These are phyloP conservation scores for Lycodopsis pacificus DNA, from an alignment of 2,797 vertebrate genomes.

Conservation along the genomic window DNA sequence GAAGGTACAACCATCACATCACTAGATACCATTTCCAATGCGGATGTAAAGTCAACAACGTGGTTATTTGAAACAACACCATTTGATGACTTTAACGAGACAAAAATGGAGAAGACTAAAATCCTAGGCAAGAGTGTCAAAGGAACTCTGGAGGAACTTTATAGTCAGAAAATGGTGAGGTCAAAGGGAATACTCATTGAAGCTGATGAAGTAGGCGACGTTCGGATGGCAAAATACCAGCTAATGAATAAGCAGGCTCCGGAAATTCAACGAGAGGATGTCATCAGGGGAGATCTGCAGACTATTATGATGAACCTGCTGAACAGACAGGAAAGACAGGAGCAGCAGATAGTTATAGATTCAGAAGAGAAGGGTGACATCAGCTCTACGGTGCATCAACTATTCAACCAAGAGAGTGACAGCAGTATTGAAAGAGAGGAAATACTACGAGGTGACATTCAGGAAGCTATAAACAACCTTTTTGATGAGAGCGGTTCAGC, in stretches of 20 bases:
- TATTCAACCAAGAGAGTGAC: slow-evolving; percentile 86
- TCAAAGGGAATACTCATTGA: slow-evolving; percentile 92
- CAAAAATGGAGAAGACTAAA: slow-evolving; percentile 85
- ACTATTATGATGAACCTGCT: slow-evolving; percentile 93
- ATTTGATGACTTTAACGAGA: slow-evolving; percentile 90
- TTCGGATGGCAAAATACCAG: slow-evolving; percentile 95
- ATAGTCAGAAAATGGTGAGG: slow-evolving; percentile 89
- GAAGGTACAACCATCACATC: slow-evolving; percentile 43
- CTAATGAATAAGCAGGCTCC: slow-evolving; percentile 91
- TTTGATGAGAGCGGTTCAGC: slow-evolving; percentile 78
- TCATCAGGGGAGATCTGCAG: slow-evolving; percentile 89
- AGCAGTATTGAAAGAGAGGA: slow-evolving; percentile 87
- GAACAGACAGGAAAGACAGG: slow-evolving; percentile 80
- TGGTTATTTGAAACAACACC: slow-evolving; percentile 97
- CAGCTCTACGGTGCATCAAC: slow-evolving; percentile 86
- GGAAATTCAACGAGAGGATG: slow-evolving; percentile 92
- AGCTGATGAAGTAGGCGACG: slow-evolving; percentile 92
- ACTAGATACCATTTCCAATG: slow-evolving; percentile 88
- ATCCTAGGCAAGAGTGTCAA: slow-evolving; percentile 92
- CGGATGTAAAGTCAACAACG: slow-evolving; percentile 91
- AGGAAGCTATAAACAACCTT: slow-evolving; percentile 89
- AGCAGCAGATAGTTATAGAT: slow-evolving; percentile 86
- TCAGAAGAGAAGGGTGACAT: slow-evolving; percentile 92
- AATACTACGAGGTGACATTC: slow-evolving; percentile 90
- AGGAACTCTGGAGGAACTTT: slow-evolving; percentile 91